Evolutionary conservation across 2,797 vertebrate species (phyloP).

Genomic region (Coracias cyanogaster): DNA sequence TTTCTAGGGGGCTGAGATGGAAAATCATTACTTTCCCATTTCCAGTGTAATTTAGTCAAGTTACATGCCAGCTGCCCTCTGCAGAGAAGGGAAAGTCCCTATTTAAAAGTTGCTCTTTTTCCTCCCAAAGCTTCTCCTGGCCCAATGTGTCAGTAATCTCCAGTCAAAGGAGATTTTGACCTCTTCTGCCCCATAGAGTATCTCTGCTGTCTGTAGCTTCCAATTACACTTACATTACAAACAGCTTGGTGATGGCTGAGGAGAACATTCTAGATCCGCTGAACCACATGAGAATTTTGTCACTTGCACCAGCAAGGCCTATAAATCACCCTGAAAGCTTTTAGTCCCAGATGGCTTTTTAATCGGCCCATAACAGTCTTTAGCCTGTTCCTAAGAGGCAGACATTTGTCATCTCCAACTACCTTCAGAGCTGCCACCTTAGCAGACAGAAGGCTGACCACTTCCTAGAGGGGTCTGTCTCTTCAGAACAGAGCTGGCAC

Average conservation of each 20-base stretch:
- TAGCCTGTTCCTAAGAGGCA: background rate
- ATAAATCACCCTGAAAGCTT: background rate
- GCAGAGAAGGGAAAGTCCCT: background rate
- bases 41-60: background rate
- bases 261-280: background rate
- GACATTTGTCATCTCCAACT: background rate
- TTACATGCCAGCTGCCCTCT: background rate
- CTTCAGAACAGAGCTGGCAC: background rate
- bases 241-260: background rate
- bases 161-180: background rate
- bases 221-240: background rate
- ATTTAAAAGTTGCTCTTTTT: background rate
- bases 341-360: background rate
- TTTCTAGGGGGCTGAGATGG: background rate
- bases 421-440: background rate
- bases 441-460: background rate
- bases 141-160: background rate
- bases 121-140: background rate
- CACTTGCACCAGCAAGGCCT: background rate
- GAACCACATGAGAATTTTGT: background rate
- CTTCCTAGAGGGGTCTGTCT: background rate
- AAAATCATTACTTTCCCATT: constrained; percentile 17
- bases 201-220: background rate
- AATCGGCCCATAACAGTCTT: background rate
- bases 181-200: background rate